These are phyloP conservation scores for Pyrocephalus nanus DNA, from an alignment of 2,797 vertebrate genomes.

Conservation along the genomic window DNA sequence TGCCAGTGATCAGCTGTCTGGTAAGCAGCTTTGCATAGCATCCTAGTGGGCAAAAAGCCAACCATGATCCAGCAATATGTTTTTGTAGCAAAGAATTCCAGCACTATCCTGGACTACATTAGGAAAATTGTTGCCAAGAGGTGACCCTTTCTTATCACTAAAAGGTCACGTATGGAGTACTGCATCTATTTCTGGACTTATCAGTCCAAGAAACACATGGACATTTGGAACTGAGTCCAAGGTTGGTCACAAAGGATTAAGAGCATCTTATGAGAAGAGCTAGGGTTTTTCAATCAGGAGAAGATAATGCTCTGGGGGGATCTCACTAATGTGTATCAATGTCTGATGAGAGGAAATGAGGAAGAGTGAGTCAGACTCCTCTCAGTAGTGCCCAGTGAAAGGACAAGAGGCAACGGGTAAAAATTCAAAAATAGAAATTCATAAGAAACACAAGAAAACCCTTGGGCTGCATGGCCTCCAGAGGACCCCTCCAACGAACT, in stretches of 20 bases:
- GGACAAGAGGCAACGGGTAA: background rate
- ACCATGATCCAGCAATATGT: background rate
- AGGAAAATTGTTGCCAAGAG: background rate
- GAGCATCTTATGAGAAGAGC: background rate
- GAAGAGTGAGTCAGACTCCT: background rate
- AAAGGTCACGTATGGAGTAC: background rate
- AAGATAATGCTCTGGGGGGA: background rate
- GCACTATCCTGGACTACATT: background rate
- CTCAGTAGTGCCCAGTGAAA: background rate
- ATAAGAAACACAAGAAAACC: background rate
- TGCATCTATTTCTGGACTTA: background rate
- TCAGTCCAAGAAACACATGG: background rate
- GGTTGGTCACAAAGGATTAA: background rate
- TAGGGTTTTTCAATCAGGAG: background rate
- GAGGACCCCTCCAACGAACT: background rate
- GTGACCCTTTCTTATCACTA: background rate
- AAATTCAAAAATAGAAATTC: background rate
- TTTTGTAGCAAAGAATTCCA: background rate
- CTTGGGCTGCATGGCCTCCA: background rate
- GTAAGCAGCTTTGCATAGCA: background rate
- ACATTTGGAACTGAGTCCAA: background rate
- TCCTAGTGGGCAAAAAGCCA: background rate
- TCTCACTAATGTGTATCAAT: background rate
- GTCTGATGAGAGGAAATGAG: background rate
- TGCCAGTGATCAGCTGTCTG: background rate